Conservation (phyloP, 2,113 vertebrate species). For the Alces alces region DNA sequence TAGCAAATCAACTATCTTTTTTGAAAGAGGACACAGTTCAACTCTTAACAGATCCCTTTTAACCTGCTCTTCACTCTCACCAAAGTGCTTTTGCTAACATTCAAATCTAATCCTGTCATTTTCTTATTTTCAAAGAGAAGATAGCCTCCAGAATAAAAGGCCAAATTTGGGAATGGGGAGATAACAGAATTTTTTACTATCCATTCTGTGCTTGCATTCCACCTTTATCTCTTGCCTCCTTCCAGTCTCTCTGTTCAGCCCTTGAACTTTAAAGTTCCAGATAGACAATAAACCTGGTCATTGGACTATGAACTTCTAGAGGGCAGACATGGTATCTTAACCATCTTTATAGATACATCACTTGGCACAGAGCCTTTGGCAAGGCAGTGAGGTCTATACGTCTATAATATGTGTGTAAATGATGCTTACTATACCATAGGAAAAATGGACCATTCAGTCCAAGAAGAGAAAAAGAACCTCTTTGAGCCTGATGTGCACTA, state of each 20-base stretch:
- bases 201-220: neutral
- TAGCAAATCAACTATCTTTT: slow-evolving; percentile 2
- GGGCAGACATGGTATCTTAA: neutral
- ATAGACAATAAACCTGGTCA: neutral
- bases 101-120: neutral
- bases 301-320: neutral
- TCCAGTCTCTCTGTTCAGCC: neutral
- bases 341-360: neutral
- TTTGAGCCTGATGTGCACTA: neutral
- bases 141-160: neutral
- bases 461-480: neutral
- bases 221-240: neutral
- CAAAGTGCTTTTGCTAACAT: neutral
- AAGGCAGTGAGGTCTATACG: neutral
- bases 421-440: neutral
- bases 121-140: neutral
- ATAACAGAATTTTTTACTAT: neutral
- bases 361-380: neutral
- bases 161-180: neutral
- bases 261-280: neutral
- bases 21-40: neutral
- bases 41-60: neutral
- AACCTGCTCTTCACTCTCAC: neutral
- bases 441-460: neutral
- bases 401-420: neutral